Conservation (phyloP, 2,797 vertebrate species). For the Rhinichthys osculus region DNA sequence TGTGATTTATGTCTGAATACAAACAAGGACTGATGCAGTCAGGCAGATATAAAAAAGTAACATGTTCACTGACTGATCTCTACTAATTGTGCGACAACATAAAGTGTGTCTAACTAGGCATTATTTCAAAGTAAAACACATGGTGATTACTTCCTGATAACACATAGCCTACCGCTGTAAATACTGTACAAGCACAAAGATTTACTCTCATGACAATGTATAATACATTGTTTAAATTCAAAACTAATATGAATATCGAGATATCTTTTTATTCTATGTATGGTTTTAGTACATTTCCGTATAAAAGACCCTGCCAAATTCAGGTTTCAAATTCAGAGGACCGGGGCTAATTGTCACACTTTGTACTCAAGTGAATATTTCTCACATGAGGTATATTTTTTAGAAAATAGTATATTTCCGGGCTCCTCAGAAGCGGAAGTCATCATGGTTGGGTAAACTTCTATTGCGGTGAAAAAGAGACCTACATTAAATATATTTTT, state of each 20-base stretch:
- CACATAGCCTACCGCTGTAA: background rate
- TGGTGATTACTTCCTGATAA: conserved; percentile 19
- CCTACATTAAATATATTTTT: too few relatives aligned
- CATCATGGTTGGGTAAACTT: too few relatives aligned
- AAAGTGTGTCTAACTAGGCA: background rate
- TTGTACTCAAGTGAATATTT: background rate
- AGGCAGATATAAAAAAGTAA: background rate
- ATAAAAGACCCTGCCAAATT: background rate
- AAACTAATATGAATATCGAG: background rate
- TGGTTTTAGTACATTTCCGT: background rate
- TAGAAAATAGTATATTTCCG: background rate
- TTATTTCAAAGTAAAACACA: conserved; percentile 38
- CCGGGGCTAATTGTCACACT: background rate
- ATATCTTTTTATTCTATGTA: background rate
- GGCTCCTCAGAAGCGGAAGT: too few relatives aligned
- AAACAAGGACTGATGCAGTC: conserved; percentile 7
- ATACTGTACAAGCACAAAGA: background rate
- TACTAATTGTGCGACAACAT: background rate
- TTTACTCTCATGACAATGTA: background rate
- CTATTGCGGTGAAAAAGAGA: too few relatives aligned
- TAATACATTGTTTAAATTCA: background rate
- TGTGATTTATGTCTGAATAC: background rate
- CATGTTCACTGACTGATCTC: background rate
- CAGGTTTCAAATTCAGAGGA: background rate
- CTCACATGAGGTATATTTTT: background rate